phyloP scores from a whole-genome alignment of 2,797 vertebrate species.

The Triplophysa yarkandensis region DNA sequence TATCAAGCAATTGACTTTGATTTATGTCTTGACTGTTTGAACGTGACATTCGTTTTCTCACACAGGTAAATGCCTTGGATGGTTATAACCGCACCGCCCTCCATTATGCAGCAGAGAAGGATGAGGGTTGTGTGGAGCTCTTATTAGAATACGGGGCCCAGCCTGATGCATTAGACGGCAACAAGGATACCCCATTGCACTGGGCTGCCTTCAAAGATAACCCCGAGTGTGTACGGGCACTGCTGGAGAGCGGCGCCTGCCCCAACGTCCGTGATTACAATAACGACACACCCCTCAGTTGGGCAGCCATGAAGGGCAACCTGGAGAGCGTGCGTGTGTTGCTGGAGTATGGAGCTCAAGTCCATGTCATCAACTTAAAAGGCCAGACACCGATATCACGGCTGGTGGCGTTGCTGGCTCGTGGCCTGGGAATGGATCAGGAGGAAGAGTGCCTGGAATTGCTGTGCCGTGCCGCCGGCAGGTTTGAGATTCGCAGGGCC shows the following conservation, averaged over 20 bases:
- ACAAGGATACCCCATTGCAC: slow-evolving; percentile 95
- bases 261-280: slow-evolving; percentile 93
- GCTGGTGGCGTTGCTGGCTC: slow-evolving; percentile 86
- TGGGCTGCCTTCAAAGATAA: slow-evolving; percentile 98
- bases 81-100: slow-evolving; percentile 95
- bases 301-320: slow-evolving; percentile 98
- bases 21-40: too few species aligned
- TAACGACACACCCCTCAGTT: slow-evolving; percentile 93
- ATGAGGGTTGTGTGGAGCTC: slow-evolving; percentile 92
- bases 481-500: slow-evolving; percentile 83
- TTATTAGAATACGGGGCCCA: slow-evolving; percentile 91
- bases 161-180: slow-evolving; percentile 89
- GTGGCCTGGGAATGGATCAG: slow-evolving; percentile 88
- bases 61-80: slow-evolving; percentile 92
- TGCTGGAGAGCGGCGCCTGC: slow-evolving; percentile 87
- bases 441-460: slow-evolving; percentile 94
- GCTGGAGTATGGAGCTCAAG: slow-evolving; percentile 90
- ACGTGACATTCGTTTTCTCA: background rate
- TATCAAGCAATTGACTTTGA: too few species aligned
- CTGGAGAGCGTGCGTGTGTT: slow-evolving; percentile 91
- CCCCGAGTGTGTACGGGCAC: slow-evolving; percentile 85
- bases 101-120: slow-evolving; percentile 95
- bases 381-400: slow-evolving; percentile 92
- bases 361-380: slow-evolving; percentile 89
- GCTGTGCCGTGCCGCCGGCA: slow-evolving; percentile 85